phyloP scores from a whole-genome alignment of 1,140 invertebrate genomes.

The Sinonovacula constricta region DNA sequence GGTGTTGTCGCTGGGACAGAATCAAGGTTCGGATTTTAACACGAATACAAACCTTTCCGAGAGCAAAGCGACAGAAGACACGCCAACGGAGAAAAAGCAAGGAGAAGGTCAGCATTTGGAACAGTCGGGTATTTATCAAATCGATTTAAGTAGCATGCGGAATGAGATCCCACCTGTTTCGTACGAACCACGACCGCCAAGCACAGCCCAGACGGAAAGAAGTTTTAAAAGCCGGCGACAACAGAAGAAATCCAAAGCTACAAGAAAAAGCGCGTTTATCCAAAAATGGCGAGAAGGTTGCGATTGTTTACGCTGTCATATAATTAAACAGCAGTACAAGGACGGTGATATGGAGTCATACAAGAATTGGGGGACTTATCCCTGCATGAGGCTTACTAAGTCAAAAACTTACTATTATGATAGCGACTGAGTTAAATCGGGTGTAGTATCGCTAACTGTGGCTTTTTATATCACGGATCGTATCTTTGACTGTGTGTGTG shows the following conservation, averaged over 20 bases:
- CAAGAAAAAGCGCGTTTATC: background rate
- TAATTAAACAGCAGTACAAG: slow-evolving; percentile 33
- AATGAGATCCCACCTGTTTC: slow-evolving; percentile 44
- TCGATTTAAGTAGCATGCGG: slow-evolving; percentile 41
- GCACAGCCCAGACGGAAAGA: slow-evolving; percentile 19
- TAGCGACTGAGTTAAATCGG: no score
- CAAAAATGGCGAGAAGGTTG: slow-evolving; percentile 46
- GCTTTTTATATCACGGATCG: no score
- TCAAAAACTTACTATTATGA: no score
- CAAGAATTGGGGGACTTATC: slow-evolving; percentile 44
- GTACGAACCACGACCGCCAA: slow-evolving; percentile 23
- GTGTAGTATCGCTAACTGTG: no score
- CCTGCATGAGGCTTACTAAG: slow-evolving; percentile 44
- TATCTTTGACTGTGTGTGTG: no score
- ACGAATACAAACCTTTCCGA: no score
- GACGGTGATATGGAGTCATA: slow-evolving; percentile 41
- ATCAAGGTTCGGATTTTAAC: background rate
- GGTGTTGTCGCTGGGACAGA: no score
- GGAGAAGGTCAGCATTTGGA: slow-evolving; percentile 26
- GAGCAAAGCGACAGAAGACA: background rate
- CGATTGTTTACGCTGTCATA: slow-evolving; percentile 41
- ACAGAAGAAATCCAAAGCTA: background rate
- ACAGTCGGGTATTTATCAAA: slow-evolving; percentile 42
- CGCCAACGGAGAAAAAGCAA: slow-evolving; percentile 2
- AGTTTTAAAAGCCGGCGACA: background rate